phyloP scores from a whole-genome alignment of 2,113 vertebrate genomes.

The Nibea albiflora region DNA sequence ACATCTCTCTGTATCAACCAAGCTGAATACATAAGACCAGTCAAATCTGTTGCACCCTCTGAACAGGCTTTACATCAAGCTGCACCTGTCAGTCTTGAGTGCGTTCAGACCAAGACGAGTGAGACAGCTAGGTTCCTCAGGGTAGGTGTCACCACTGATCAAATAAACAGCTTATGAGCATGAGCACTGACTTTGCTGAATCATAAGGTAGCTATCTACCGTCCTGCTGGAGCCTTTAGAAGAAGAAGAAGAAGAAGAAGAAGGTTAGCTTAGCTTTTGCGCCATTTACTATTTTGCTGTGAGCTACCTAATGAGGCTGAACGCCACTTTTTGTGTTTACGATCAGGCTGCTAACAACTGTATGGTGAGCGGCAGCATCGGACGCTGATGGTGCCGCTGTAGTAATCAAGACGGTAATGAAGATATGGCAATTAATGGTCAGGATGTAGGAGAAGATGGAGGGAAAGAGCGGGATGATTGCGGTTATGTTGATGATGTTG shows the following conservation, averaged over 20 bases:
- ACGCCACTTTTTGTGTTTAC: conserved; percentile 19
- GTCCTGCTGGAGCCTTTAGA: background rate
- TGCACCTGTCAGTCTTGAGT: conserved; percentile 62
- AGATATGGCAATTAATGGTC: conserved; percentile 45
- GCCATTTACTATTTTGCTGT: background rate
- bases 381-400: conserved; percentile 16
- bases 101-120: conserved; percentile 50
- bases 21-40: conserved; percentile 47
- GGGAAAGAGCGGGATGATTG: conserved; percentile 17
- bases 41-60: conserved; percentile 29
- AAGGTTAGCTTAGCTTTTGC: conserved; percentile 10
- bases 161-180: conserved; percentile 61
- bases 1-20: conserved; percentile 46
- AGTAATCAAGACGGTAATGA: conserved; percentile 33
- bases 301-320: conserved; percentile 30
- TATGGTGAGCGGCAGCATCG: conserved; percentile 18
- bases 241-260: too few relatives aligned
- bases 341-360: conserved; percentile 12
- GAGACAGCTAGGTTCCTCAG: conserved; percentile 58
- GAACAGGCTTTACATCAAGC: conserved; percentile 64
- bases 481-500: conserved; percentile 23
- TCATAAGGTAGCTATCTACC: conserved; percentile 29
- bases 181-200: conserved; percentile 33
- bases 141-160: conserved; percentile 63
- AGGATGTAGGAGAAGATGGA: conserved; percentile 30